Evolutionary conservation across 1,140 invertebrate species (phyloP), one percentile per base, ranked within the genome.

Genomic region (Antheraea pernyi): DNA sequence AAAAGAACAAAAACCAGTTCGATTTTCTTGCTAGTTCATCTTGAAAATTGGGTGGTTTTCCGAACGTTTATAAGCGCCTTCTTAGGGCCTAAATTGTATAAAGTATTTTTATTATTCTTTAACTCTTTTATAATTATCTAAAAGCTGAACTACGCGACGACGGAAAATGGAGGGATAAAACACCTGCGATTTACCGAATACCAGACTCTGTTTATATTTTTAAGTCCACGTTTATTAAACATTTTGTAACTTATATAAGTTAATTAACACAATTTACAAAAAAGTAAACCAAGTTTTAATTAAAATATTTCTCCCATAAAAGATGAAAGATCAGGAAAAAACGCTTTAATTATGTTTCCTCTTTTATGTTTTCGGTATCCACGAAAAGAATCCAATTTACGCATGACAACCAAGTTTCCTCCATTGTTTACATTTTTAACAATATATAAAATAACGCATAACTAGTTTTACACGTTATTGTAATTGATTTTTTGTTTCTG

Each of bases 301-400:
- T 65, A 65, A 65, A 65, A 65, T 22, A 48, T 65, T 42, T 42
- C n/a, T 42, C n/a, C 64, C 37, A 42, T 22, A 65, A 65, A 65
- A 65, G 42, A 65, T 65, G 64, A 65, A 65, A 65, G 62, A 65
- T 19, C 46, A 22, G 39, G 60, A 61, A 61, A 30, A 30, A 65
- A 39, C 37, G 8, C 19, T 42, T 46, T 65, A 65, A 65, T 65
- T 65, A 22, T 48, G 39, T 65, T 65, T 48, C 19, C 64, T 19
- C 42, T 19, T 65, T 46, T 48, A 65, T 48, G 37, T 48, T 48
- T 65, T 65, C 19, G 46, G 13, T 53, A 46, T 61, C 30, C 19
- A 66, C 65, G 39, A 66, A 22, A 46, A 48, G 46, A 39, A 46
- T 53, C n/a, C 65, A 66, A 66, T 46, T 66, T 66, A 53, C 65